Evolutionary conservation across 1,140 invertebrate genomes (phyloP).

Genomic region (Leucophenga varia): DNA sequence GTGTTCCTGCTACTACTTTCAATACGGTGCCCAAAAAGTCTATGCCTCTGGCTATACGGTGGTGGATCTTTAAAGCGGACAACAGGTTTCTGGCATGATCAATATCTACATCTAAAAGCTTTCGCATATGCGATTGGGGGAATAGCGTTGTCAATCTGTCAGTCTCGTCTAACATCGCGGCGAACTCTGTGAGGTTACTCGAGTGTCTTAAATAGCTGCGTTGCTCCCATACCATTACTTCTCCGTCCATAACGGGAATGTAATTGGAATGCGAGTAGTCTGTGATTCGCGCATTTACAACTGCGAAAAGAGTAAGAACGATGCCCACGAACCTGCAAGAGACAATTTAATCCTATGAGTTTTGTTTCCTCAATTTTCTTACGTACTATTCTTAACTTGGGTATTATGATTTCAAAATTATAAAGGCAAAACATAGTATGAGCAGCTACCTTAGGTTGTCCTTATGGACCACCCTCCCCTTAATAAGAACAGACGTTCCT

Average conservation of each 20-base stretch:
- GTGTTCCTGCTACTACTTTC: conserved; percentile 6
- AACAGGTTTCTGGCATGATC: background rate
- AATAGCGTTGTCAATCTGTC: background rate
- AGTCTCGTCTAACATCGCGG: conserved; percentile 6
- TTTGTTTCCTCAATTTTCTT: too few relatives aligned
- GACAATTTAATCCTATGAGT: too few relatives aligned
- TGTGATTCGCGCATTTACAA: background rate
- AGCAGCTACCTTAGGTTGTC: conserved; percentile 11
- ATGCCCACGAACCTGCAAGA: background rate
- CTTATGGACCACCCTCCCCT: conserved; percentile 16
- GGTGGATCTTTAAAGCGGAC: background rate
- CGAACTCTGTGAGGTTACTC: conserved; percentile 7
- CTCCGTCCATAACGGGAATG: background rate
- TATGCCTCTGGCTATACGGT: too few relatives aligned
- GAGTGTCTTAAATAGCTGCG: conserved; percentile 6
- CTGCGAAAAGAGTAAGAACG: conserved; percentile 2
- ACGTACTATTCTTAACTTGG: too few relatives aligned
- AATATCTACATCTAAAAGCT: conserved; percentile 3
- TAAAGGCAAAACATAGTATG: too few relatives aligned
- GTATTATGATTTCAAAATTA: too few relatives aligned
- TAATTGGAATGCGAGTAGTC: too few relatives aligned
- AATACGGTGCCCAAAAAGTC: conserved; percentile 9
- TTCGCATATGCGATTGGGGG: conserved; percentile 3
- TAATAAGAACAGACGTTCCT: conserved; percentile 14
- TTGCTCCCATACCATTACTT: conserved; percentile 2